Evolutionary conservation across 1,140 invertebrate genomes (phyloP), one percentile per base, ranked within the genome.

Genomic region (Nasonia giraulti): DNA sequence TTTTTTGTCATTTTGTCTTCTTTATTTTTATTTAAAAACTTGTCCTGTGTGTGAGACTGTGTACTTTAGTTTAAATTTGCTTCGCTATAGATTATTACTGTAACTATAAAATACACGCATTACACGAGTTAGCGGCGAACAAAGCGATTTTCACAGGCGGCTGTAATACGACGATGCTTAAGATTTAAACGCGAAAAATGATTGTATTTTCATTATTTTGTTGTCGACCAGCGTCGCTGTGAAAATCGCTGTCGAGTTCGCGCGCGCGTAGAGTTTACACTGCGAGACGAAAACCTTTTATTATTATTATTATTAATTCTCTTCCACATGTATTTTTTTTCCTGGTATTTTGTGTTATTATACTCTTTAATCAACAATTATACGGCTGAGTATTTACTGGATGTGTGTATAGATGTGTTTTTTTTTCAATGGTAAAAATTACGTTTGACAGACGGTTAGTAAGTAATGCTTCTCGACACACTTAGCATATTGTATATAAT

Each of bases 91-190:
- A 62, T 75, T 76, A 78, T 83, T 68, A 83, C 82, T 78, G 62
- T 78, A 78, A 83, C 62, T 83, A 27, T 77, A 77, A 83, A 83
- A 78, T 71, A 83, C 74, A 78, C 66, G 82, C 47, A 66, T 79
- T 79, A 75, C 27, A 27, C 68, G 27, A 33, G n/a, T 12, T 31
- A 68, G 66, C 78, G 85, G 40, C 6, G 55, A n/a, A 62, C 68
- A 74, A 82, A 66, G 50, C 10, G 31, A 68, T 82, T 82, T 82
- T 82, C 73, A 76, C 55, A 76, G 73, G 14, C 10, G 62, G 8
- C 8, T 75, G 62, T 74, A 47, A 12, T 62, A 6, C 10, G 17
- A 62, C 10, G 17, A 62, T 62, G 55, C 55, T 20, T 62, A 20
- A 62, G 17, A n/a, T 62, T 62, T 74, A 3, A 68, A 66, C 8